Evolutionary conservation across 2,888 invertebrate genomes (phyloP), one percentile per base, ranked within the genome.

Genomic region (Leptinotarsa peninsularis): DNA sequence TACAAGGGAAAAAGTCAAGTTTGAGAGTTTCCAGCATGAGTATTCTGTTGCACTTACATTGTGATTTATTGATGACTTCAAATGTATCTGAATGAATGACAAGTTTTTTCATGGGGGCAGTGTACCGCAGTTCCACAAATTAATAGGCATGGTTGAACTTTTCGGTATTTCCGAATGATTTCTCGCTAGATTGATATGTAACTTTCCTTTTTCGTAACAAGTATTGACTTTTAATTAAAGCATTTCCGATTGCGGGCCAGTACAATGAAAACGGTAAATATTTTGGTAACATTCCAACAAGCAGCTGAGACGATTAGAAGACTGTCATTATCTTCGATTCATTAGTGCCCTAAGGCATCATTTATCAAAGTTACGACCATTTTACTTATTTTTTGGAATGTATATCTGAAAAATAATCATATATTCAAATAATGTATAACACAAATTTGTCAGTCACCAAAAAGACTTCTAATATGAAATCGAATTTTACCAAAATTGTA

Each of bases 221-320:
- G 15, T 23, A 10, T 23, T 13, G 23, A 15, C 15, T 21, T 23
- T 58, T 21, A 21, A 10, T 58, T 23, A 58, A 58, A 58, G 13
- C 58, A 58, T 58, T 58, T 58, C 58, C 58, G 23, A 23, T 58
- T 58, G 58, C 58, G 14, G 58, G 23, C n/a, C 18, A 54, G 18
- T 54, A 54, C 18, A 54, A 54, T 21, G 18, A 13, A 54, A 54
- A 18, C 18, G 54, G 1, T 43, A 3, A 43, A 43, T 5, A 52
- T 52, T 52, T 52, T 15, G 17, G 4, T 52, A 4, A 52, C 52
- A 17, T 52, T 52, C 52, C 52, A 17, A 15, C 10, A 58, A 14
- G 58, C 58, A 23, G 4, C 14, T 23, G 21, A 58, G 58, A 58
- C 27, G 23, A 58, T 58, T 23, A 15, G 23, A 58, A 58, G 21